Base-by-base conservation (phyloP, 1,140 invertebrate genomes). In the Drosophila biarmipes region DNA sequence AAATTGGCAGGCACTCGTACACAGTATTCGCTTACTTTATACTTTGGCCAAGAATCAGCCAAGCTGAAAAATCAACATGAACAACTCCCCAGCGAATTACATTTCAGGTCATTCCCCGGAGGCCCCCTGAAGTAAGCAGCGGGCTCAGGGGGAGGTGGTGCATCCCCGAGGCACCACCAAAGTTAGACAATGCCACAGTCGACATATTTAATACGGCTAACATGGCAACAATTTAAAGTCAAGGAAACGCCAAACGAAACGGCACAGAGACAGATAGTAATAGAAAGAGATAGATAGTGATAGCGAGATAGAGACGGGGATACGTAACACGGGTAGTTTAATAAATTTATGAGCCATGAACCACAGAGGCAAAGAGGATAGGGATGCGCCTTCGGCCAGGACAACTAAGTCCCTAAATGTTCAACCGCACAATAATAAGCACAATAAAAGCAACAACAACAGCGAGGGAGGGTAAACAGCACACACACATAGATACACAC, bases 321-420 rank as follows among this genome's bases (percentile, higher is more conserved):
- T 24, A 24, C 24, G 29, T 24, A 29, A 27, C 67, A 35, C 63
- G 66, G 67, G 76, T 64, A 61, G 58, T 73, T 77, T 80, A 57
- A 85, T 80, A 84, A 85, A 84, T 80, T 85, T 64, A 85, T 80
- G 67, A 77, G 80, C 56, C 72, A 84, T 63, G 67, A 35, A 48
- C 42, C 67, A 38, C 42, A 72, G 40, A 58, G 68, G 31, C 58
- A 42, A 21, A 31, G 31, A 34, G 51, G 67, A 67, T 45, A 37
- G 35, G 54, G 19, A 46, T 58, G 72, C 53, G 80, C 81, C 73
- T 35, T 19, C 42, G 66, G 59, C 63, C 54, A 66, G 58, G 59
- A 59, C 52, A 87, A 81, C 76, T 71, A 85, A 85, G 66, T 56
- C 55, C 56, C 62, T 35, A 62, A 45, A 74, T 81, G 52, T 78